A percentile compares a stretch with the other conserved stretches of the same genome.
Evolutionary conservation across 1,140 invertebrate genomes (phyloP).

Genomic region (Aplysia californica): DNA sequence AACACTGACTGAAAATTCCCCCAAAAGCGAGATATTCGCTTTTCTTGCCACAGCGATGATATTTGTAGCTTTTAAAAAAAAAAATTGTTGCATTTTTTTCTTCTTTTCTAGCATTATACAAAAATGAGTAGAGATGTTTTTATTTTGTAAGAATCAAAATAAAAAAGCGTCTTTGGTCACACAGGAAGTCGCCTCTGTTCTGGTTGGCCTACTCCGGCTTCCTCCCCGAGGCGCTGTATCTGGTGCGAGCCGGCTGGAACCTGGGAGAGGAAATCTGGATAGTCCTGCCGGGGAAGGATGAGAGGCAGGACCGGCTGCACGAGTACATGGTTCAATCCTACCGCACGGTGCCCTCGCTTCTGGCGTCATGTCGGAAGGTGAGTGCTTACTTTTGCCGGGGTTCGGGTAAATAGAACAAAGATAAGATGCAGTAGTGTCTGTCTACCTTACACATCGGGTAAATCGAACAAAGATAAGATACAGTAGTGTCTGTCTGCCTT

Average conservation of each 20-base stretch:
- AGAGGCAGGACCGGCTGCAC: conserved; percentile 32
- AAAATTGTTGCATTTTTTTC: not conserved
- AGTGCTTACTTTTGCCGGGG: not conserved
- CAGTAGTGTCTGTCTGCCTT: not conserved
- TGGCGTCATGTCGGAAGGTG: conserved; percentile 26
- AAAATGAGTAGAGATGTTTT: not conserved
- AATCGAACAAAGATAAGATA: not conserved
- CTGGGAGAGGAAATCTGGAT: conserved; percentile 38
- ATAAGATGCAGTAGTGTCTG: not conserved
- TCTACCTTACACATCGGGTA: not conserved
- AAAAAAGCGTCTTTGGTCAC: too few species aligned
- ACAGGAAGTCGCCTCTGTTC: conserved; percentile 43
- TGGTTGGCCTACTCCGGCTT: conserved; percentile 39
- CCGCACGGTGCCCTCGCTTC: conserved; percentile 22
- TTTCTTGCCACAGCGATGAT: not conserved
- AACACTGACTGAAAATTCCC: too few species aligned
- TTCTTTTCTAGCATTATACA: not conserved
- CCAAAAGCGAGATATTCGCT: not conserved
- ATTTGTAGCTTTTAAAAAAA: not conserved
- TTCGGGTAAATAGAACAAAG: not conserved
- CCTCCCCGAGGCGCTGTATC: conserved; percentile 35
- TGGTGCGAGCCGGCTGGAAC: conserved; percentile 42
- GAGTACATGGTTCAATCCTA: conserved; percentile 24
- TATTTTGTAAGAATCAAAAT: too few species aligned
- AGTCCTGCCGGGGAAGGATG: conserved; percentile 37